Conservation (phyloP, 2,113 vertebrate genomes). For the Penelope pileata region DNA sequence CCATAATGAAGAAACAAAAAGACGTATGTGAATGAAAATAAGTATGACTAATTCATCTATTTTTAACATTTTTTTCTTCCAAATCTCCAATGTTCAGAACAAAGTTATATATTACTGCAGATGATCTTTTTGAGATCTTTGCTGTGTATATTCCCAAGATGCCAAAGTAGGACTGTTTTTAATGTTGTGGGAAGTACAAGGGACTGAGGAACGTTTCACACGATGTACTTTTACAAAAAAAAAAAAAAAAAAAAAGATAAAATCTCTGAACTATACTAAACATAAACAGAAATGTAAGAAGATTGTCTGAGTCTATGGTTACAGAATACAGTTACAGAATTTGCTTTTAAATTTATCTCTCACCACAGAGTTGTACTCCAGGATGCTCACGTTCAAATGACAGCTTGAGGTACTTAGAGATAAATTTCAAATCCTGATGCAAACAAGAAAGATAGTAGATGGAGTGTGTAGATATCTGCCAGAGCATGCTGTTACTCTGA, state of each 20-base stretch:
- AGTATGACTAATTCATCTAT: neutral
- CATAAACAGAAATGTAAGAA: neutral
- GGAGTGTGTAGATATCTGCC: neutral
- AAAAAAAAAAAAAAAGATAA: neutral
- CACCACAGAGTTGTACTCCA: neutral
- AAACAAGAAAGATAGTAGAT: neutral
- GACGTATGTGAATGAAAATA: too few species aligned
- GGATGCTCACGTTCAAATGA: neutral
- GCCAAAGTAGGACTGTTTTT: neutral
- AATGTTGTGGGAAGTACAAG: neutral
- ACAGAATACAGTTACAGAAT: neutral
- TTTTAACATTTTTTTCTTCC: neutral
- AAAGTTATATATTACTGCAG: neutral
- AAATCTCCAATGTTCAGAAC: neutral
- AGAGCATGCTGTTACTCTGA: neutral
- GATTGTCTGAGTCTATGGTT: neutral
- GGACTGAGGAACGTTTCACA: neutral
- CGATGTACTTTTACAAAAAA: neutral
- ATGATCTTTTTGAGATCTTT: neutral
- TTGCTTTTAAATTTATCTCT: neutral
- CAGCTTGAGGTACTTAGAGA: neutral
- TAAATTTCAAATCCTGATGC: neutral
- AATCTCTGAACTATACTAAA: neutral
- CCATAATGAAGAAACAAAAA: neutral
- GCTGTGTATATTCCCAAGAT: neutral